A percentile compares a stretch with the other conserved stretches of the same genome.
Evolutionary conservation across 2,888 invertebrate species (phyloP).

Genomic region (Dendrolimus pini): DNA sequence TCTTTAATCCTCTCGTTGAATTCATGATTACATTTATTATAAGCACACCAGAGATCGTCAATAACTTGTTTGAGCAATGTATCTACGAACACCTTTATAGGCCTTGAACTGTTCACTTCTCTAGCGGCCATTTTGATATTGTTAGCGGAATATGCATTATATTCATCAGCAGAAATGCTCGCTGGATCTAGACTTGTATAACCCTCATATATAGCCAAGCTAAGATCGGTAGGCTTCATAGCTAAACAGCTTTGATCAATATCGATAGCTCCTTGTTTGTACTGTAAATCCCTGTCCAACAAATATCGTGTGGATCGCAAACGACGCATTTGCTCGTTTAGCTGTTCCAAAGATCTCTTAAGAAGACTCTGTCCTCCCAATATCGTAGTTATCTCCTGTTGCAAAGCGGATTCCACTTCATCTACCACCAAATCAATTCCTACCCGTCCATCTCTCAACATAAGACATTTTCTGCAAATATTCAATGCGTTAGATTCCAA

Average conservation of each 20-base stretch:
- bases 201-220: slow-evolving; percentile 83
- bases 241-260: slow-evolving; percentile 84
- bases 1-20: slow-evolving; percentile 87
- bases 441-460: slow-evolving; percentile 85
- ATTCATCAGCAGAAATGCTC: slow-evolving; percentile 83
- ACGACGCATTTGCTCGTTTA: slow-evolving; percentile 88
- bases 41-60: slow-evolving; percentile 87
- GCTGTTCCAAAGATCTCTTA: slow-evolving; percentile 83
- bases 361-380: slow-evolving; percentile 82
- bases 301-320: slow-evolving; percentile 87
- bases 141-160: slow-evolving; percentile 82
- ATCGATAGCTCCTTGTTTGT: slow-evolving; percentile 87
- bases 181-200: slow-evolving; percentile 78
- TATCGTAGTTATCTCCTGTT: slow-evolving; percentile 86
- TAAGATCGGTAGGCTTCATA: slow-evolving; percentile 81
- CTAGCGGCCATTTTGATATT: slow-evolving; percentile 83
- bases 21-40: slow-evolving; percentile 85
- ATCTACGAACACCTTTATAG: slow-evolving; percentile 87
- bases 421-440: slow-evolving; percentile 89
- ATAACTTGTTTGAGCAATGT: slow-evolving; percentile 87
- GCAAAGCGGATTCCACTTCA: slow-evolving; percentile 86
- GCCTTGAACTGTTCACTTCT: slow-evolving; percentile 84
- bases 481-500: slow-evolving; percentile 80
- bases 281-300: slow-evolving; percentile 89
- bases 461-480: slow-evolving; percentile 85